phyloP scores from a whole-genome alignment of 1,140 invertebrate genomes.

The Dendrolimus punctatus region DNA sequence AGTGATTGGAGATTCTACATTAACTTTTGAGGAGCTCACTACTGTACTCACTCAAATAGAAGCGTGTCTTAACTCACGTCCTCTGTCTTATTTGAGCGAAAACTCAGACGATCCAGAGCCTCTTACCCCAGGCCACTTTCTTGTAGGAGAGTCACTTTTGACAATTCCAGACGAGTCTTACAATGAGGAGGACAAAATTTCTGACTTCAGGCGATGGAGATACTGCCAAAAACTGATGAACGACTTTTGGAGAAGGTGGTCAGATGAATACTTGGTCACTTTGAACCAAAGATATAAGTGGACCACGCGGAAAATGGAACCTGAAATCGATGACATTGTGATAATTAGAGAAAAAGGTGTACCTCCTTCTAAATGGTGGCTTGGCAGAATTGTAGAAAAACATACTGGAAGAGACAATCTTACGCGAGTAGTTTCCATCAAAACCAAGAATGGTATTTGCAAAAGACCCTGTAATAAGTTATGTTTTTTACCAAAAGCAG shows the following conservation, averaged over 20 bases:
- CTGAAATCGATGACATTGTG: neutral
- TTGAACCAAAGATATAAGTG: neutral
- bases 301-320: neutral
- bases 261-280: conserved; percentile 6
- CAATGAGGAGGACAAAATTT: no score
- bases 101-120: no score
- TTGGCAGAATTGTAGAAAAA: no score
- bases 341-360: neutral
- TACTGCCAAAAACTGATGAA: conserved; percentile 5
- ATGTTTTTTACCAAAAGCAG: no score
- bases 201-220: conserved; percentile 2
- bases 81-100: conserved; percentile 7
- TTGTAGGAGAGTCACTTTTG: no score
- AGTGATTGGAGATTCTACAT: no score
- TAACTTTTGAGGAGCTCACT: conserved; percentile 4
- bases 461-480: no score
- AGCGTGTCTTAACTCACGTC: conserved; percentile 14
- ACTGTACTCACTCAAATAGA: conserved; percentile 13
- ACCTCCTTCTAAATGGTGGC: no score
- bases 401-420: no score
- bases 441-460: no score
- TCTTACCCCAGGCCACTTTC: no score
- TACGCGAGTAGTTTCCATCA: no score
- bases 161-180: conserved; percentile 1
- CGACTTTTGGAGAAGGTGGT: conserved; percentile 8